Conservation (phyloP, 2,888 invertebrate species). For the Drosophila niveifrons region DNA sequence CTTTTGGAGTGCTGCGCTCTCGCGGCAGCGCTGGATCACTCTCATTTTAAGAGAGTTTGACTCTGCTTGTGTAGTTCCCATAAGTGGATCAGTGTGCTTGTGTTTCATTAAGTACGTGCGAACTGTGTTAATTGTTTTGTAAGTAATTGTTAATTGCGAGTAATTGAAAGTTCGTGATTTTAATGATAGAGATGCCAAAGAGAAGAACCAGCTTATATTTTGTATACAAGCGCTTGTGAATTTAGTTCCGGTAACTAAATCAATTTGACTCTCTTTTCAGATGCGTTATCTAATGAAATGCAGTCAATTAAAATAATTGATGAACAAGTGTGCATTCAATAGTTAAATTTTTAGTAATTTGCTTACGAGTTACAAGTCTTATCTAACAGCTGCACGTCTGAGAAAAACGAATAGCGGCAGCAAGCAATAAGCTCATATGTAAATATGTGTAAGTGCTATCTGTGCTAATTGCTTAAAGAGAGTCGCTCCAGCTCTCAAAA, state of each 20-base stretch:
- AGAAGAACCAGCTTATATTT: background rate
- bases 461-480: background rate
- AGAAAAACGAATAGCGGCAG: background rate
- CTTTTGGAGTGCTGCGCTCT: background rate
- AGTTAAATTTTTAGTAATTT: no score
- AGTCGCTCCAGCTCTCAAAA: background rate
- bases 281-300: no score
- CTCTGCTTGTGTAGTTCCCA: background rate
- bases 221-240: no score
- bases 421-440: background rate
- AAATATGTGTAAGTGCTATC: background rate
- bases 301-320: no score
- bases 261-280: no score
- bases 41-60: background rate
- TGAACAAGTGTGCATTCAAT: no score
- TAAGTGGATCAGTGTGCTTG: background rate
- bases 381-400: background rate
- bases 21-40: background rate
- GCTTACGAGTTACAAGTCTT: background rate
- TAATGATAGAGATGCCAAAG: background rate
- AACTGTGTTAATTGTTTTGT: slow-evolving; percentile 2
- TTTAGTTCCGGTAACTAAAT: no score
- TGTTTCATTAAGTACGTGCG: background rate
- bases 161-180: background rate
- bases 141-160: background rate